Base-by-base conservation (phyloP, 2,797 vertebrate species). In the Chiroxiphia lanceolata region DNA sequence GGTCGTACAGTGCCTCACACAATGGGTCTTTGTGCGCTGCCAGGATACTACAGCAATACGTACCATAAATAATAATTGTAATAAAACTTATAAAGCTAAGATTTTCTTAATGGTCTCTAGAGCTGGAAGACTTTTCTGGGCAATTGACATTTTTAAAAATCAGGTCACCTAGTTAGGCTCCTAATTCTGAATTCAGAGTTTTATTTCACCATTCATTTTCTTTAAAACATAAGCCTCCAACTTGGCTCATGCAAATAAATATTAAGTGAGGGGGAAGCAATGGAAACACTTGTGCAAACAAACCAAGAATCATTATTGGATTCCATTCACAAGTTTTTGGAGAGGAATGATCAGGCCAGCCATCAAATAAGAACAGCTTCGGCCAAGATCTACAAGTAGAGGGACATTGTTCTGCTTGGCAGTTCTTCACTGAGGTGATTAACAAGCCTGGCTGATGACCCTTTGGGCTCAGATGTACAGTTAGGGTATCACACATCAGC, bases 281-380 rank as follows among this genome's bases (percentile, higher is more conserved):
- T 87, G 92, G 86, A 95, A 96, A 94, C 93, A 93, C 93, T 95
- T 96, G 94, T 96, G 80, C 94, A 96, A 96, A 96, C 94, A 96
- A 96, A 95, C 88, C 83, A 87, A 82, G 95, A 95, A 87, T 90
- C 93, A 84, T 85, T 84, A 82, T 11, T 93, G 94, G 83, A 90
- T 93, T 93, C 88, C 81, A 92, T 94, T 95, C 95, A 90, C 81
- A 95, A 71, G 76, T 47, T 94, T 96, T 91, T 82, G 74, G 77
- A 93, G 74, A 94, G 95, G 80, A 90, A 94, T 91, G 72, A 79
- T 82, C 53, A 89, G 60, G 42, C 48, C 70, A 89, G 56, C 63
- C 86, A 89, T 80, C 85, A 94, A 93, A 90, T 57, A 92, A 83
- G 51, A 90, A 87, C n/a, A 86, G 63, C n/a, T 87, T 93, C 91